Conservation (phyloP, 2,888 invertebrate genomes). For the Amphimallon solstitiale region DNA sequence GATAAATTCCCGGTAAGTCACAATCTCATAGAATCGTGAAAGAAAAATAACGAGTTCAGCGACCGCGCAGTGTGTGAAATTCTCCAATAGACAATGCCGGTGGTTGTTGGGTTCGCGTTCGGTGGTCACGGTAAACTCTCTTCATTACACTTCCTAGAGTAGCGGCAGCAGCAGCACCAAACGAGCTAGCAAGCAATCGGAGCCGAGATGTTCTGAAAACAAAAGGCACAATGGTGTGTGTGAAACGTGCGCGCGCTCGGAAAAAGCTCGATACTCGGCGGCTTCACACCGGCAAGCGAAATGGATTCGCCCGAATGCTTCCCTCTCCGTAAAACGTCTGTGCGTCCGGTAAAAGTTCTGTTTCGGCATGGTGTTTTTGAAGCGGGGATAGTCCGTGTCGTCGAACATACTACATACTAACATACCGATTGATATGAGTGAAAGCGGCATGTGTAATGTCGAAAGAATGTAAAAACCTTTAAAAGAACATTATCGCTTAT, state of each 20-base stretch:
- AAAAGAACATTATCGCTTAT: no score
- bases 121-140: slow-evolving; percentile 25
- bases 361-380: no score
- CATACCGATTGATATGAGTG: no score
- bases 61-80: slow-evolving; percentile 21
- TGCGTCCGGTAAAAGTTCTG: slow-evolving; percentile 25
- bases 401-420: no score
- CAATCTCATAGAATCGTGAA: no score
- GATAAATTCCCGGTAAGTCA: no score
- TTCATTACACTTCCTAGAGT: slow-evolving; percentile 44
- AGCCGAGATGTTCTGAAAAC: slow-evolving; percentile 11
- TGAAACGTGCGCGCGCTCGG: slow-evolving; percentile 15
- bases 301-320: slow-evolving; percentile 32
- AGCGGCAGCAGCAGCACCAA: no score
- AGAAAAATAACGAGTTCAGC: slow-evolving; percentile 14
- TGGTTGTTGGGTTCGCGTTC: not conserved
- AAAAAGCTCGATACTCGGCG: slow-evolving; percentile 35
- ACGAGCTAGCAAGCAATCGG: not conserved
- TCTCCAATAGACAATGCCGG: slow-evolving; percentile 4
- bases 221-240: slow-evolving; percentile 1
- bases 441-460: no score
- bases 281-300: slow-evolving; percentile 34
- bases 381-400: no score
- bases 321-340: not conserved
- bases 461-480: no score